Evolutionary conservation across 1,140 invertebrate genomes (phyloP), one percentile per base, ranked within the genome.

Genomic region (Drosophila lacteicornis): DNA sequence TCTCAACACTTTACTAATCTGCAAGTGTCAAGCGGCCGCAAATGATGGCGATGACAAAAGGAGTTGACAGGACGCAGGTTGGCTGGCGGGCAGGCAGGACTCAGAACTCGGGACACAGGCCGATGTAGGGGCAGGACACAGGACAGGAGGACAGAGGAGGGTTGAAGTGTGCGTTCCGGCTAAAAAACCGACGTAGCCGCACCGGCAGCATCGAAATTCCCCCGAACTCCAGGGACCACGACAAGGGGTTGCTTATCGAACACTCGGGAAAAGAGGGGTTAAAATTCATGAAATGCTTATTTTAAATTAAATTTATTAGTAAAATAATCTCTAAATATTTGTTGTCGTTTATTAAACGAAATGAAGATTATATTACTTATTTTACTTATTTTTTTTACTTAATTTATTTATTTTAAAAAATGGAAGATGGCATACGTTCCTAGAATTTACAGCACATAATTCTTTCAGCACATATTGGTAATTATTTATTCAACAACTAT

Each of bases 1-100:
- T 83, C 66, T 84, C 84, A 88, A 87, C 84, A 87, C 84, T 88
- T 88, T 87, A 88, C 84, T 87, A 87, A 87, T 87, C 84, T 88
- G 84, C 84, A 87, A 87, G 84, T 87, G 84, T 87, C 84, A 87
- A 88, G 83, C 84, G 65, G 70, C 65, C 62, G 79, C 56, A 82
- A 71, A 65, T 56, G 80, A 79, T 79, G 66, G 50, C 61, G 65
- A 60, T 56, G 75, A 77, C 75, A 79, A 79, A 88, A 78, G 84
- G 84, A 87, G 80, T 87, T 87, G 83, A 88, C 80, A 74, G 77
- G 67, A 55, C 51, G 33, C 51, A 55, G 49, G 45, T 12, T 38
- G 36, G 36, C 36, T 38, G 36, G 36, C 12, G 15, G 47, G 49
- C 46, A 13, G 45, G 19, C 19, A 27, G 33, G 33, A 36, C 33